Base-by-base conservation (phyloP, 2,888 invertebrate species). In the Andrena hattorfiana region DNA sequence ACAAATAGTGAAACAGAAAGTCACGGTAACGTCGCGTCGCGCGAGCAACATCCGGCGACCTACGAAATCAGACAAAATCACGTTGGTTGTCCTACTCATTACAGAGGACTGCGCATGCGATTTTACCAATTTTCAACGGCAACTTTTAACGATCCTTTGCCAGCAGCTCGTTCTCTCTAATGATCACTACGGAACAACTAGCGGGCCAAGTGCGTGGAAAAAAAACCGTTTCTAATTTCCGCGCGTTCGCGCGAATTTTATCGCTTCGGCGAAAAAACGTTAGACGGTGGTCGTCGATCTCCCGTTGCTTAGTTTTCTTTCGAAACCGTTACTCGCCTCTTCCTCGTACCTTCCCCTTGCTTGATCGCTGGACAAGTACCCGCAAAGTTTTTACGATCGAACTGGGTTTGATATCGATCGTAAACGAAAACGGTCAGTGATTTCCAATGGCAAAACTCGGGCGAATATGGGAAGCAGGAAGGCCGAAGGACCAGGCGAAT, bases 61-160 rank as follows among this genome's bases (percentile, higher is more conserved):
- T n/a, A n/a, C 49, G 35, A 69, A 81, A 77, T 75, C 60, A 20
- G 59, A 35, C 62, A 60, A 49, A 76, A 78, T 69, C 13, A 13
- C 13, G 13, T 42, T 42, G 42, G 4, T 42, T 16, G 16, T 42
- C 42, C 42, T 5, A 42, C 42, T 42, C 28, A 32, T 66, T 62
- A 64, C 74, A 26, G 56, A 70, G 70, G 62, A 71, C 48, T 62
- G 72, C 28, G 63, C 67, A 51, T 72, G 42, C 72, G 76, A 74
- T 76, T 80, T 87, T 63, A 20, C 77, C 76, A 71, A 82, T 83
- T 76, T 77, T 63, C 63, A 28, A 28, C 60, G 54, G 49, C 63
- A 73, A 75, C 54, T 72, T 78, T 73, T 71, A 82, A 71, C 68
- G 71, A 82, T 71, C 67, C 73, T 56, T 42, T 32, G 73, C 67